Percentiles rank a stretch among this genome's conserved stretches.
These are phyloP conservation scores for Staurois parvus DNA, from an alignment of 2,797 vertebrate species.

Conservation along the genomic window DNA sequence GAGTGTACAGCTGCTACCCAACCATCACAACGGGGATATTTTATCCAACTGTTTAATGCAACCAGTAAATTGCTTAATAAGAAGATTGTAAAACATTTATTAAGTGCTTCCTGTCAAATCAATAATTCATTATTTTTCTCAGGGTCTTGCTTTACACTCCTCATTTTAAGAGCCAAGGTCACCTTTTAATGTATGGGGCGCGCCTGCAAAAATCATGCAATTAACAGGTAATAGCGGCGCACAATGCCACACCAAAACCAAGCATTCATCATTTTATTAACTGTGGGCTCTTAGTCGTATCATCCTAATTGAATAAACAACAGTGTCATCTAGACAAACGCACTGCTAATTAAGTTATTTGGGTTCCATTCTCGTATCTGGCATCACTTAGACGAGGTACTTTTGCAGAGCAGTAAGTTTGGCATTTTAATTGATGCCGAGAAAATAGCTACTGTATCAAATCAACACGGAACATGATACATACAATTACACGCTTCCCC, in stretches of 20 bases:
- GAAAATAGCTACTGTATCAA: constrained; percentile 25
- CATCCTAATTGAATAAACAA: constrained; percentile 44
- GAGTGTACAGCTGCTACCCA: constrained; percentile 59
- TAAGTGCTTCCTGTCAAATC: constrained; percentile 63
- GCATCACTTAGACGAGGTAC: constrained; percentile 10
- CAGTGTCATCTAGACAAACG: constrained; percentile 28
- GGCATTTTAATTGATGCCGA: constrained; percentile 46
- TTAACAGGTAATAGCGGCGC: constrained; percentile 21
- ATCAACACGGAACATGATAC: constrained; percentile 41
- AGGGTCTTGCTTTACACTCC: constrained; percentile 44
- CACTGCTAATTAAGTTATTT: constrained; percentile 49
- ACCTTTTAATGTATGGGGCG: constrained; percentile 56
- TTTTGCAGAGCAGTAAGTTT: constrained; percentile 30
- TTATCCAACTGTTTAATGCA: constrained; percentile 59
- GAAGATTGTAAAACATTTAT: constrained; percentile 64
- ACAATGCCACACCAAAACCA: neutral
- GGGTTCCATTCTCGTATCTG: neutral
- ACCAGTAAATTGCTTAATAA: constrained; percentile 63
- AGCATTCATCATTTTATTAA: constrained; percentile 24
- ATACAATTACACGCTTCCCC: constrained; percentile 28
- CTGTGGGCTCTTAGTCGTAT: neutral
- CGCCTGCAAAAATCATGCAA: constrained; percentile 15
- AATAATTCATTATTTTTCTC: constrained; percentile 59
- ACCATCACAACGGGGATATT: constrained; percentile 55
- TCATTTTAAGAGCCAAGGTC: constrained; percentile 45